A percentile compares a stretch with the other conserved stretches of the same genome.
These are phyloP conservation scores for Agrypnus murinus DNA, from an alignment of 2,888 invertebrate genomes.

Conservation along the genomic window DNA sequence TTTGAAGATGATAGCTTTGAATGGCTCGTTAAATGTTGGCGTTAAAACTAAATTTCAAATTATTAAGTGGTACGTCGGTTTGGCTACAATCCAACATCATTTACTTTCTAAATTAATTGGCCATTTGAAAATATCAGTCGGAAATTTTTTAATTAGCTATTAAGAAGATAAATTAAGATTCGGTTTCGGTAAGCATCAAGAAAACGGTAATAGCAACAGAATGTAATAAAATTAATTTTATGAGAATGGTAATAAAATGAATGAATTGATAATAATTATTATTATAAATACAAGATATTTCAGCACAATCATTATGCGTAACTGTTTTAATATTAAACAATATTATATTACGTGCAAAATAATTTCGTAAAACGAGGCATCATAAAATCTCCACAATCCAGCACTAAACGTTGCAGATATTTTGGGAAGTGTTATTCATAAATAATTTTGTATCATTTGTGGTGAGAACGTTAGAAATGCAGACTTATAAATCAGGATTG, in stretches of 20 bases:
- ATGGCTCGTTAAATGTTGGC: slow-evolving; percentile 35
- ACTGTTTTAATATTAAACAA: no score
- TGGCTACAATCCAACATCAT: slow-evolving; percentile 32
- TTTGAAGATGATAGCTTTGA: slow-evolving; percentile 33
- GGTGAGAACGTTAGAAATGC: slow-evolving; percentile 49
- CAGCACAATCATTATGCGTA: no score
- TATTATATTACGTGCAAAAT: no score
- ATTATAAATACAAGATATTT: no score
- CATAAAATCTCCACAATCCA: no score
- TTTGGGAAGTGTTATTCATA: slow-evolving; percentile 43
- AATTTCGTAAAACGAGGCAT: no score
- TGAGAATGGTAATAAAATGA: no score
- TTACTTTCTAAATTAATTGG: slow-evolving; percentile 28
- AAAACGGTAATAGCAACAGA: slow-evolving; percentile 32
- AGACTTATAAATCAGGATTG: slow-evolving; percentile 60
- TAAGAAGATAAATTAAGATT: no score
- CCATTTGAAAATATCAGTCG: slow-evolving; percentile 18
- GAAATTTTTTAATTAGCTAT: not conserved
- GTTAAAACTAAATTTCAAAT: slow-evolving; percentile 34
- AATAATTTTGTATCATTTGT: slow-evolving; percentile 41
- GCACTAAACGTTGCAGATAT: slow-evolving; percentile 24
- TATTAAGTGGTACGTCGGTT: slow-evolving; percentile 30
- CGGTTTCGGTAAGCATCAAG: not conserved
- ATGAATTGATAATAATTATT: no score
- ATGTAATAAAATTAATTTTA: no score